Evolutionary conservation across 2,113 vertebrate species (phyloP).

Genomic region (Pterocles gutturalis): DNA sequence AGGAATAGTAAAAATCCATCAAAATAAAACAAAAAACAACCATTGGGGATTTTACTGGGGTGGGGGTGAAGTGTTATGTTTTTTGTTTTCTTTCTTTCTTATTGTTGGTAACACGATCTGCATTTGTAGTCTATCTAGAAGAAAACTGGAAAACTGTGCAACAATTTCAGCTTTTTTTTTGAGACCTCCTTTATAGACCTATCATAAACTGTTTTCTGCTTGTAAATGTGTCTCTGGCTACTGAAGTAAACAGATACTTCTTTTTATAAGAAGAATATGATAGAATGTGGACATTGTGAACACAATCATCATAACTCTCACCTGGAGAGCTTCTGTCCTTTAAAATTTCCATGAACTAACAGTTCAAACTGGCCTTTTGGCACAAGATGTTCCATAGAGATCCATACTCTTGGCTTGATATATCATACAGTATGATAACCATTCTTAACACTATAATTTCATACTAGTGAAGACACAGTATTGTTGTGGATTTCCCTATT

Average conservation of each 20-base stretch:
- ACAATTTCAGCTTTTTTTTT: background rate
- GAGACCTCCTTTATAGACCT: background rate
- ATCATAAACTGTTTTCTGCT: background rate
- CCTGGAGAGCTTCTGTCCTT: background rate
- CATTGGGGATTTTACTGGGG: background rate
- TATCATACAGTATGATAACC: background rate
- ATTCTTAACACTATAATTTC: background rate
- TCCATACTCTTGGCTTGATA: background rate
- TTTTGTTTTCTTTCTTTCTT: background rate
- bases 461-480: background rate
- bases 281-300: background rate
- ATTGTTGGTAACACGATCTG: background rate
- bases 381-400: background rate
- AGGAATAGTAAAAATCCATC: background rate
- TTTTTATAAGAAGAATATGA: background rate
- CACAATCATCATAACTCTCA: background rate
- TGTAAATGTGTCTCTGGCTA: background rate
- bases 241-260: background rate
- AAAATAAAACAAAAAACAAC: background rate
- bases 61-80: background rate
- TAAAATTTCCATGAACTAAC: background rate
- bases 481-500: background rate
- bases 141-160: background rate
- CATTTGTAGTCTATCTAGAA: background rate
- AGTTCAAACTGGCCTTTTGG: background rate